Evolutionary conservation across 2,113 vertebrate species (phyloP).

Genomic region (Prinia subflava): DNA sequence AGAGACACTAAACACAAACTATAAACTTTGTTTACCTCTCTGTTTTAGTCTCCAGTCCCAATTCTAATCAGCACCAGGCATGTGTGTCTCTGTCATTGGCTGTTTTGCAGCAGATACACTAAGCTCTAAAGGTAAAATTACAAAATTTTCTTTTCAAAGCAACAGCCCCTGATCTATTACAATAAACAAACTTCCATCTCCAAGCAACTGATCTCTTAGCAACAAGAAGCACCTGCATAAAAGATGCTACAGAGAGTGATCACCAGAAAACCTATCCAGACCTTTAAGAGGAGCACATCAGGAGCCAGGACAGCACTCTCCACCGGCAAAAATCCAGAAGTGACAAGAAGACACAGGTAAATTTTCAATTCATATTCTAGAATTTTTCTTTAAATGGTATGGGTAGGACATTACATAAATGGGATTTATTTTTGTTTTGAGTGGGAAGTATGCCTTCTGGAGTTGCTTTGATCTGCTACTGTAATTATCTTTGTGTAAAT

Average conservation of each 20-base stretch:
- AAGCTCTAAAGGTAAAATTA: constrained; percentile 56
- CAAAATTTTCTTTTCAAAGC: constrained; percentile 69
- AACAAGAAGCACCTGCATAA: constrained; percentile 84
- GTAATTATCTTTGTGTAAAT: constrained; percentile 43
- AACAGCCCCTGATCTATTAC: constrained; percentile 71
- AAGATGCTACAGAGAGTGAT: constrained; percentile 76
- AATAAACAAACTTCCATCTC: constrained; percentile 71
- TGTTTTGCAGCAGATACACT: constrained; percentile 37
- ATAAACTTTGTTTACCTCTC: neutral
- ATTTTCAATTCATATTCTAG: constrained; percentile 65
- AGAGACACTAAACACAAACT: neutral
- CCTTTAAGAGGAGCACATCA: constrained; percentile 60
- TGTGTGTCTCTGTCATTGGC: neutral
- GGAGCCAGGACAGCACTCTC: constrained; percentile 58
- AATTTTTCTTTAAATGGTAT: constrained; percentile 33
- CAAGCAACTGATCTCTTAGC: constrained; percentile 86
- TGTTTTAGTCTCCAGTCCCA: constrained; percentile 13
- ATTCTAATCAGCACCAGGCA: constrained; percentile 43
- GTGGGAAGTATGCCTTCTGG: neutral
- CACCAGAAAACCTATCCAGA: constrained; percentile 65
- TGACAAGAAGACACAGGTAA: constrained; percentile 73
- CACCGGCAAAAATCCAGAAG: constrained; percentile 40
- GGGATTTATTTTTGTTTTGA: neutral
- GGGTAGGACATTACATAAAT: constrained; percentile 13
- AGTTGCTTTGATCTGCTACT: constrained; percentile 27